Base-by-base conservation (phyloP, 2,113 vertebrate genomes). In the Accipiter virgatus region DNA sequence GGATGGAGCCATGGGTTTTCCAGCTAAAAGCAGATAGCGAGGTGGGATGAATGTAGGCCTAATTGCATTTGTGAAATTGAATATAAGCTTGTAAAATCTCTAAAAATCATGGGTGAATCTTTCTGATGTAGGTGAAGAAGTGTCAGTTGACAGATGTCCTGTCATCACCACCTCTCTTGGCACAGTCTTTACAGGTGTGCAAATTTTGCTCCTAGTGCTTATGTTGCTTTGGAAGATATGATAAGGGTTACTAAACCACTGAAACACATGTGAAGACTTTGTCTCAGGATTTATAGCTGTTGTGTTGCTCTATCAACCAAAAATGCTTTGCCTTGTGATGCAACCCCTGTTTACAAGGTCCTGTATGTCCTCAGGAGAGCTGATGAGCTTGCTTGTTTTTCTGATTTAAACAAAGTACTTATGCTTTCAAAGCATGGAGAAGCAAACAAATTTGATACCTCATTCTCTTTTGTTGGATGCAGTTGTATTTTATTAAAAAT, bases 291-390 rank as follows among this genome's bases (percentile, higher is more conserved):
- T 90, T 58, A 10, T 47, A 65, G 38, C 26, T 78, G 11, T 31
- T 43, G 17, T 43, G 8, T 85, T 56, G 36, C 15, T 75, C 1
- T 47, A 25, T 42, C 48, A 36, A 47, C 10, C 16, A 65, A 65
- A 80, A 72, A 11, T n/a, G 4, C 50, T 45, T 23, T 68, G 38
- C 40, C 26, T 56, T 82, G 21, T 63, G 68, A 53, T 45, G 29
- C 4, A 42, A 2, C 8, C 12, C 8, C 16, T 72, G 14, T 32
- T 86, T 72, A 89, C 34, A 72, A 25, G 34, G 32, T 65, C 48
- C 16, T 43, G 0, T 52, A 43, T 0, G 0, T 43, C 26, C 23
- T 55, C 34, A 53, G 47, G 38, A 93, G 12, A 58, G 11, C 56
- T 63, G 25, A 61, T 43, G 48, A 79, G 16, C 20, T 43, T 56